These are phyloP conservation scores for Sapajus apella DNA, from an alignment of 2,113 vertebrate species.

Conservation along the genomic window DNA sequence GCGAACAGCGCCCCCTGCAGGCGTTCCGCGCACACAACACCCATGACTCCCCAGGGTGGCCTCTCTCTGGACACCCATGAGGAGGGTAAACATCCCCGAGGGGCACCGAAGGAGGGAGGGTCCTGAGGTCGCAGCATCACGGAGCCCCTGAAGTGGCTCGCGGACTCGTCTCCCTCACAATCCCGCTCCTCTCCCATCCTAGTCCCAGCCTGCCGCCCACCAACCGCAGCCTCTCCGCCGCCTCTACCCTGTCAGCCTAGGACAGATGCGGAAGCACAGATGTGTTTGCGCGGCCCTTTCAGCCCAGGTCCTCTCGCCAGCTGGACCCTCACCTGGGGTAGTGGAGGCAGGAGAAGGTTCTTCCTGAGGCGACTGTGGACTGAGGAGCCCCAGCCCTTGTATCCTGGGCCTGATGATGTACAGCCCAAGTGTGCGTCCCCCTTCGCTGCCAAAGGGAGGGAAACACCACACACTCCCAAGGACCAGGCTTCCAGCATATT, in stretches of 20 bases:
- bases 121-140: not conserved
- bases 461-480: not conserved
- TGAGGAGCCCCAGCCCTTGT: not conserved
- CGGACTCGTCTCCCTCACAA: not conserved
- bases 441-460: not conserved
- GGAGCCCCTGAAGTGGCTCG: not conserved
- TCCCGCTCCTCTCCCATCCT: accelerated
- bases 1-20: not conserved
- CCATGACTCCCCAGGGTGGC: accelerated
- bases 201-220: not conserved
- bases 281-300: not conserved
- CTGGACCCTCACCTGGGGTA: not conserved
- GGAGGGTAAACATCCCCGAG: not conserved
- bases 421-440: not conserved
- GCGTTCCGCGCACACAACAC: not conserved
- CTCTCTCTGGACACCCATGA: accelerated
- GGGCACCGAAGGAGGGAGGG: too few relatives aligned
- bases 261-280: not conserved
- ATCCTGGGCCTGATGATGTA: not conserved
- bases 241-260: not conserved
- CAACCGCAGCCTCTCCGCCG: not conserved
- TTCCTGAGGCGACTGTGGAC: not conserved
- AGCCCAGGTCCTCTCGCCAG: not conserved
- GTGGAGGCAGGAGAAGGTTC: not conserved
- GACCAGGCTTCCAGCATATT: not conserved